Conservation (phyloP, 2,113 vertebrate species). For the Trichomycterus rosablanca region DNA sequence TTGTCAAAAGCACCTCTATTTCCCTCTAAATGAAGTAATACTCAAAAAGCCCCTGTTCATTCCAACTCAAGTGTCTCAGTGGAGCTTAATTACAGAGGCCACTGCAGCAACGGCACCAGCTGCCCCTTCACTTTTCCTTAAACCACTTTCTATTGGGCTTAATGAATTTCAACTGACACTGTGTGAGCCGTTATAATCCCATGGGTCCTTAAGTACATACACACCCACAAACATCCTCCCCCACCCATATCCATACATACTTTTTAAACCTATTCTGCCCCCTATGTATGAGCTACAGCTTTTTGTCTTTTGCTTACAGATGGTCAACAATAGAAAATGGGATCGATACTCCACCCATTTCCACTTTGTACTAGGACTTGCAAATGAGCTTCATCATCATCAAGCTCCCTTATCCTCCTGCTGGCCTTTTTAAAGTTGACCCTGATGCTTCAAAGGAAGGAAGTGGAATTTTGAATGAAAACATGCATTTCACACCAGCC, state of each 20-base stretch:
- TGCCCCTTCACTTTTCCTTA: slow-evolving; percentile 72
- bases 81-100: slow-evolving; percentile 68
- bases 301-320: slow-evolving; percentile 72
- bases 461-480: slow-evolving; percentile 62
- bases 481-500: slow-evolving; percentile 53
- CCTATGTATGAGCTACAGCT: slow-evolving; percentile 59
- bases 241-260: slow-evolving; percentile 9
- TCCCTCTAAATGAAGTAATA: background rate
- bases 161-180: slow-evolving; percentile 82
- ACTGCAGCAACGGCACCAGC: slow-evolving; percentile 62
- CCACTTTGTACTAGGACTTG: slow-evolving; percentile 67
- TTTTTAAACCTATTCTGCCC: slow-evolving; percentile 62
- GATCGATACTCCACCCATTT: slow-evolving; percentile 58
- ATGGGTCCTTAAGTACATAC: slow-evolving; percentile 3
- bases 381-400: slow-evolving; percentile 73
- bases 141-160: slow-evolving; percentile 73
- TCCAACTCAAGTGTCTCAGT: slow-evolving; percentile 24
- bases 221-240: slow-evolving; percentile 14
- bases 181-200: slow-evolving; percentile 60
- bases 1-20: slow-evolving; percentile 21
- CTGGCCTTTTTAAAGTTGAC: slow-evolving; percentile 46
- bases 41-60: slow-evolving; percentile 13
- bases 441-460: slow-evolving; percentile 43
- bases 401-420: slow-evolving; percentile 71
- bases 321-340: slow-evolving; percentile 81